Evolutionary conservation across 2,888 invertebrate genomes (phyloP), one percentile per base, ranked within the genome.

Genomic region (Cinara cedri): DNA sequence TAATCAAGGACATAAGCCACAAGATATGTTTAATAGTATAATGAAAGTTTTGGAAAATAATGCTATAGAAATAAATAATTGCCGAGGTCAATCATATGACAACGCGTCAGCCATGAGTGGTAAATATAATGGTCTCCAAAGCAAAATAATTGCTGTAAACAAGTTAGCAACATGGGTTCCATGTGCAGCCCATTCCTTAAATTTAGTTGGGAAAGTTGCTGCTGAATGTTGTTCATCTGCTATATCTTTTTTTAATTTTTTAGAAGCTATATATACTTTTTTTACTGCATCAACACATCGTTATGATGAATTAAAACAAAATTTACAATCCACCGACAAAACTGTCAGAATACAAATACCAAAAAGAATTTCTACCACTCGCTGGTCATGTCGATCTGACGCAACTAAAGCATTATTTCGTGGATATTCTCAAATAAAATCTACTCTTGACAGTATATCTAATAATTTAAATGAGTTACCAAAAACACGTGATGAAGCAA

Each of bases 1-100:
- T 81, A 84, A 83, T 66, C 71, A 81, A 49, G 84, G 83, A 42
- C 85, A 85, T 83, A 84, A 83, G 82, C n/a, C n/a, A n/a, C n/a
- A n/a, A n/a, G n/a, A n/a, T n/a, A n/a, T n/a, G n/a, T n/a, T n/a
- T n/a, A n/a, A n/a, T n/a, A n/a, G n/a, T n/a, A n/a, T n/a, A n/a
- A n/a, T n/a, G n/a, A n/a, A n/a, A n/a, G n/a, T n/a, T n/a, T n/a
- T n/a, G n/a, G n/a, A n/a, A n/a, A n/a, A n/a, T n/a, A n/a, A n/a
- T n/a, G n/a, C n/a, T n/a, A 81, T 84, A 72, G 68, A 82, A 55
- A 83, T 84, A 74, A 72, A 81, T 81, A 81, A 84, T 80, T 83
- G 82, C 62, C 55, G 84, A 21, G 83, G 84, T n/a, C 84, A 84
- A 72, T 82, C 82, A 60, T 84, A 84, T 81, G 84, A 84, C 82